phyloP scores from a whole-genome alignment of 1,140 invertebrate genomes.

The Ptiloglossa arizonensis region DNA sequence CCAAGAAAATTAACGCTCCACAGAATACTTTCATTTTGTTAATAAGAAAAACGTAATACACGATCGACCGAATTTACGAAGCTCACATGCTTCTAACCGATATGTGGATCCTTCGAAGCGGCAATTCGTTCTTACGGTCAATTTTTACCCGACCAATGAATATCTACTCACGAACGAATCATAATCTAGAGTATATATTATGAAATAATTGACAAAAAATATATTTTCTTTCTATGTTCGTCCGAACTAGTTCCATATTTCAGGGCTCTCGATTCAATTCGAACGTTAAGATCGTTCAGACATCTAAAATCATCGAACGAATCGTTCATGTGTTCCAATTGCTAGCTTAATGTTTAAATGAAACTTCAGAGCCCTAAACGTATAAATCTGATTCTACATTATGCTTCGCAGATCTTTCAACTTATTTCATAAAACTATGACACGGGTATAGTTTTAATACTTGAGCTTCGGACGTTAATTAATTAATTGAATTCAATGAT shows the following conservation, averaged over 20 bases:
- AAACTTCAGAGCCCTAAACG: slow-evolving; percentile 15
- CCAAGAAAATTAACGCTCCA: slow-evolving; percentile 52
- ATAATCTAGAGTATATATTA: background rate
- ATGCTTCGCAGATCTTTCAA: slow-evolving; percentile 21
- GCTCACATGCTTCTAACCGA: background rate
- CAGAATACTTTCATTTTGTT: slow-evolving; percentile 11
- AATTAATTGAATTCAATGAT: background rate
- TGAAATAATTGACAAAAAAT: slow-evolving; percentile 19
- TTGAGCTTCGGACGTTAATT: background rate
- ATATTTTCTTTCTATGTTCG: slow-evolving; percentile 8
- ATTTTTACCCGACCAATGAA: background rate
- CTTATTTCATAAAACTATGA: slow-evolving; percentile 23
- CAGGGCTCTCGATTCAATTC: background rate
- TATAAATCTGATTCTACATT: background rate
- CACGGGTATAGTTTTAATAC: background rate
- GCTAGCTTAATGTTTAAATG: background rate
- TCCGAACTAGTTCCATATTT: slow-evolving; percentile 3
- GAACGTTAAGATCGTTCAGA: background rate
- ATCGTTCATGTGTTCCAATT: background rate
- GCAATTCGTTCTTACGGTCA: background rate
- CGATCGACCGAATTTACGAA: slow-evolving; percentile 27
- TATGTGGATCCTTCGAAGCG: background rate
- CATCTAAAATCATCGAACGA: background rate
- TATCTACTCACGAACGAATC: background rate
- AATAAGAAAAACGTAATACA: slow-evolving; percentile 1